Conservation (phyloP, 1,140 invertebrate genomes). For the Orius laevigatus region DNA sequence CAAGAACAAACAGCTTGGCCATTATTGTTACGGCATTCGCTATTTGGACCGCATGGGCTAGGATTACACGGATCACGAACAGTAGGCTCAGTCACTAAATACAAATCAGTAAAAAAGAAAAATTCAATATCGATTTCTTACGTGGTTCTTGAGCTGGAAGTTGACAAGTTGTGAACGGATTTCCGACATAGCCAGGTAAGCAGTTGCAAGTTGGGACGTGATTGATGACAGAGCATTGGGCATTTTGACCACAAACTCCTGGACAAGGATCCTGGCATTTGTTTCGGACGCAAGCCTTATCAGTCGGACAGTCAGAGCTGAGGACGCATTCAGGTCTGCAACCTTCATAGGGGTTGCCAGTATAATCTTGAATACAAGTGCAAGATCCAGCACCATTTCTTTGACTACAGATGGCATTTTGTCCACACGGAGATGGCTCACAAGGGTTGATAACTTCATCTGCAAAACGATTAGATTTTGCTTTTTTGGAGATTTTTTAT, state of each 20-base stretch:
- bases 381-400: slow-evolving; percentile 39
- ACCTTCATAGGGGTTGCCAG: slow-evolving; percentile 25
- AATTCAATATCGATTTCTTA: neutral
- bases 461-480: slow-evolving; percentile 13
- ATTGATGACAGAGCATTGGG: slow-evolving; percentile 37
- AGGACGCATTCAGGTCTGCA: slow-evolving; percentile 40
- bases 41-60: slow-evolving; percentile 65
- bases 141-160: slow-evolving; percentile 14
- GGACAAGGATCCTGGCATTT: slow-evolving; percentile 37
- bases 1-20: slow-evolving; percentile 53
- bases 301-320: slow-evolving; percentile 36
- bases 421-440: slow-evolving; percentile 45
- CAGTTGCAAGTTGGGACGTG: slow-evolving; percentile 49
- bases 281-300: slow-evolving; percentile 28
- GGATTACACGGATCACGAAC: slow-evolving; percentile 49
- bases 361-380: slow-evolving; percentile 40
- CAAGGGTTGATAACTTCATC: slow-evolving; percentile 30
- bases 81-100: slow-evolving; percentile 23
- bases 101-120: slow-evolving; percentile 2
- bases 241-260: slow-evolving; percentile 33
- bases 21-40: slow-evolving; percentile 42
- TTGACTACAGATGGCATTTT: slow-evolving; percentile 37
- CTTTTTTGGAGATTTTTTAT: neutral
- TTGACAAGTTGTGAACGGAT: slow-evolving; percentile 31
- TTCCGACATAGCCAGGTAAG: slow-evolving; percentile 28